Evolutionary conservation across 1,140 invertebrate species (phyloP).

Genomic region (Ditylenchus dipsaci): DNA sequence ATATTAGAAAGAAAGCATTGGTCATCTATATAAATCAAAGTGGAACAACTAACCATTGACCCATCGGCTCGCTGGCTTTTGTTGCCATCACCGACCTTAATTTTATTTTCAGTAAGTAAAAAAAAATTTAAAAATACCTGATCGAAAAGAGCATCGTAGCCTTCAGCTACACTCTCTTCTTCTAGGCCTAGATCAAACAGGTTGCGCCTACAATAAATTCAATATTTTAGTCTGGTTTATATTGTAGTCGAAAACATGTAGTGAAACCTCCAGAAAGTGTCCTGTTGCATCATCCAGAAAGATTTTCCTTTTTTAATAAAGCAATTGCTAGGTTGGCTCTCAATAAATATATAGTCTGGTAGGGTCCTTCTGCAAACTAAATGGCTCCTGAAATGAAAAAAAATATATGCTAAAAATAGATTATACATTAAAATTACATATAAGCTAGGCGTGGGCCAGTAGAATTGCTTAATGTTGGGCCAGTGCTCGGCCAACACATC

Average conservation of each 20-base stretch:
- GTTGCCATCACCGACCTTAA: conserved; percentile 40
- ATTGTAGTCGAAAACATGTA: background rate
- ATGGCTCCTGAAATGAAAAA: conserved; percentile 50
- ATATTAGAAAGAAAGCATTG: too few species aligned
- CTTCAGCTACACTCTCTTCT: conserved; percentile 18
- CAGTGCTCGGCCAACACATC: conserved; percentile 43
- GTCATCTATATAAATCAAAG: too few species aligned
- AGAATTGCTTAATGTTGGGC: conserved; percentile 50
- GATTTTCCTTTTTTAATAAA: conserved; percentile 49
- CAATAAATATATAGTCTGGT: conserved; percentile 55
- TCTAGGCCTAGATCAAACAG: conserved; percentile 53
- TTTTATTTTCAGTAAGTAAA: too few species aligned
- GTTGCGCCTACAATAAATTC: conserved; percentile 40
- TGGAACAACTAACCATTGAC: conserved; percentile 57
- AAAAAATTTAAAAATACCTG: conserved; percentile 19
- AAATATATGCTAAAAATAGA: background rate
- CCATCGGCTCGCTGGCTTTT: conserved; percentile 53
- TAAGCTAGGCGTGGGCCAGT: conserved; percentile 55
- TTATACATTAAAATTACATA: conserved; percentile 43
- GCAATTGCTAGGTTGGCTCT: conserved; percentile 52
- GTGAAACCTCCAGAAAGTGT: conserved; percentile 42
- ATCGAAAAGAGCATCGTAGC: conserved; percentile 53
- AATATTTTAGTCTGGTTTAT: background rate
- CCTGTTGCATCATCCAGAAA: conserved; percentile 59
- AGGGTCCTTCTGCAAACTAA: conserved; percentile 55